phyloP scores from a whole-genome alignment of 2,888 invertebrate genomes.

The Zele albiditarsus region DNA sequence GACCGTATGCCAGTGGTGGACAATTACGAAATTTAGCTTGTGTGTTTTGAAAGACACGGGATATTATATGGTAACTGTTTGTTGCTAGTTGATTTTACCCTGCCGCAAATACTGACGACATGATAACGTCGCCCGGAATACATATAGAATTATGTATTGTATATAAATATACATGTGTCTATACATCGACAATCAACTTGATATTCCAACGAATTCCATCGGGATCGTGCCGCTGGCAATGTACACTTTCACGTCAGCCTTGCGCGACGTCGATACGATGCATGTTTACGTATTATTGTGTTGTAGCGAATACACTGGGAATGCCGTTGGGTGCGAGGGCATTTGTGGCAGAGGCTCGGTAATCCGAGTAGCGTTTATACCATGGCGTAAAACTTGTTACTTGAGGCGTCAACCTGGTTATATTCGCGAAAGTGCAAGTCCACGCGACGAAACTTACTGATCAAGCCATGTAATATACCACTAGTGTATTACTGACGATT shows the following conservation, averaged over 20 bases:
- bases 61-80: conserved; percentile 11
- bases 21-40: conserved; percentile 33
- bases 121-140: not conserved
- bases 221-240: conserved; percentile 20
- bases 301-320: conserved; percentile 51
- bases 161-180: not conserved
- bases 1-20: conserved; percentile 22
- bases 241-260: conserved; percentile 55
- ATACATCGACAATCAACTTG: conserved; percentile 40
- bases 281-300: conserved; percentile 53
- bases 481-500: conserved; percentile 46
- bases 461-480: conserved; percentile 42
- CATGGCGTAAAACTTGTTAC: conserved; percentile 49
- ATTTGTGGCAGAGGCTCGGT: conserved; percentile 35
- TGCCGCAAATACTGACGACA: not conserved
- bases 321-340: conserved; percentile 45
- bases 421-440: conserved; percentile 44
- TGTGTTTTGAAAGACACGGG: conserved; percentile 33
- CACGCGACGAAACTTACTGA: conserved; percentile 46
- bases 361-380: conserved; percentile 16
- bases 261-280: conserved; percentile 36
- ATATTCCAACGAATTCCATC: conserved; percentile 53
- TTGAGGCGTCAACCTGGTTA: conserved; percentile 43
- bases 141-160: not conserved
- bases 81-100: not conserved